Evolutionary conservation across 1,140 invertebrate species (phyloP), one percentile per base, ranked within the genome.

Genomic region (Cydia amplana): DNA sequence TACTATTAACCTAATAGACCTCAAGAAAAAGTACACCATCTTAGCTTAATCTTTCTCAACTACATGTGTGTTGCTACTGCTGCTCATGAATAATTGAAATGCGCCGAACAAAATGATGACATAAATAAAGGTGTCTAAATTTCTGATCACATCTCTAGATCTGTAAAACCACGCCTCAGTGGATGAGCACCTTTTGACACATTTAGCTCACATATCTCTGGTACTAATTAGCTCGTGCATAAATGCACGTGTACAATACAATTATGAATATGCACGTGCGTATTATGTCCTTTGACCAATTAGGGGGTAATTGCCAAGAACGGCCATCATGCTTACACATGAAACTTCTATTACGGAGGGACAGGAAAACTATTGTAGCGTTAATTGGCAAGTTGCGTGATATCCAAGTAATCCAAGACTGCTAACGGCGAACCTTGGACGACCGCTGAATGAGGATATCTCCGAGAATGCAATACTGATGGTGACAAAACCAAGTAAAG

Each of bases 321-420:
- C 16, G 10, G 23, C 3, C 63, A 64, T 1, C 2, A 64, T 64
- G 63, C 20, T 64, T 28, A 14, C 63, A 67, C 25, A 67, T 16
- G 9, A 32, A 36, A 23, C 23, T n/a, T 32, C 25, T 32, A 67
- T 67, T 67, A 67, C 23, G 12, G 14, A 64, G 23, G 25, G 28
- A 67, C 64, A 67, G 64, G 64, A 67, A 67, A 67, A 67, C 64
- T 28, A 28, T 64, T 64, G 63, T 28, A 67, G 25, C 64, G 16
- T 10, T 67, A 36, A 67, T 32, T 67, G 64, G 23, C 14, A 2
- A 20, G 25, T 32, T 67, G 64, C 64, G 18, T 32, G 28, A 67
- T 28, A 28, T 67, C 55, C 20, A 60, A 60, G 28, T 36, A 16
- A 28, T 67, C 55, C 20, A 60, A 60, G 55, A 9, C 55, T 10